phyloP scores from a whole-genome alignment of 2,797 vertebrate genomes.

The Esox masquinongy region DNA sequence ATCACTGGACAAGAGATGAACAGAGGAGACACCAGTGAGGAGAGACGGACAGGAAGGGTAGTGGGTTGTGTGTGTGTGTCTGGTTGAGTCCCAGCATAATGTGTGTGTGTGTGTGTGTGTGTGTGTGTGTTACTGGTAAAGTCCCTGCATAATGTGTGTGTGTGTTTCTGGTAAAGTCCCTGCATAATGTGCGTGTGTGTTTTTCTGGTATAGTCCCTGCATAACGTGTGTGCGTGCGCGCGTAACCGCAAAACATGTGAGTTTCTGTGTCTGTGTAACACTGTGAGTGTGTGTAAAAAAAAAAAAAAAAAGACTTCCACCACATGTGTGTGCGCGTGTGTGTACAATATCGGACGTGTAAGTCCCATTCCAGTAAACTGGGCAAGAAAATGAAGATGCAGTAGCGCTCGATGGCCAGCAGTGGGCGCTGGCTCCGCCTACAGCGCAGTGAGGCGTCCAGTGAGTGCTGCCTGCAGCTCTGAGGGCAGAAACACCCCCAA shows the following conservation, averaged over 20 bases:
- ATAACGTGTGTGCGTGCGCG: slow-evolving; percentile 28
- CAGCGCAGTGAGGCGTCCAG: slow-evolving; percentile 75
- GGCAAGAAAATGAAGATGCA: slow-evolving; percentile 52
- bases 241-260: slow-evolving; percentile 20
- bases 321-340: slow-evolving; percentile 31
- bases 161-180: slow-evolving; percentile 50
- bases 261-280: slow-evolving; percentile 39
- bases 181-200: slow-evolving; percentile 39
- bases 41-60: slow-evolving; percentile 26
- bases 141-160: slow-evolving; percentile 45
- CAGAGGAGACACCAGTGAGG: slow-evolving; percentile 16
- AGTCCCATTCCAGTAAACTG: slow-evolving; percentile 3
- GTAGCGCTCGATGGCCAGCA: slow-evolving; percentile 55
- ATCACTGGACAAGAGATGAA: background rate
- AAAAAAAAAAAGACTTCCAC: slow-evolving; percentile 37
- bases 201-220: slow-evolving; percentile 23
- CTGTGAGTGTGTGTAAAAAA: slow-evolving; percentile 33
- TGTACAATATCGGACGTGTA: background rate
- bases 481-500: slow-evolving; percentile 85
- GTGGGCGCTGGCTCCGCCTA: slow-evolving; percentile 53
- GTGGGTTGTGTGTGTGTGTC: slow-evolving; percentile 39
- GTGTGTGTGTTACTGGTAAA: slow-evolving; percentile 20
- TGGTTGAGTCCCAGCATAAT: slow-evolving; percentile 53
- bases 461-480: slow-evolving; percentile 83
- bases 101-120: slow-evolving; percentile 31